These are phyloP conservation scores for Muraenolepis orangiensis DNA, from an alignment of 2,797 vertebrate species.

Conservation along the genomic window DNA sequence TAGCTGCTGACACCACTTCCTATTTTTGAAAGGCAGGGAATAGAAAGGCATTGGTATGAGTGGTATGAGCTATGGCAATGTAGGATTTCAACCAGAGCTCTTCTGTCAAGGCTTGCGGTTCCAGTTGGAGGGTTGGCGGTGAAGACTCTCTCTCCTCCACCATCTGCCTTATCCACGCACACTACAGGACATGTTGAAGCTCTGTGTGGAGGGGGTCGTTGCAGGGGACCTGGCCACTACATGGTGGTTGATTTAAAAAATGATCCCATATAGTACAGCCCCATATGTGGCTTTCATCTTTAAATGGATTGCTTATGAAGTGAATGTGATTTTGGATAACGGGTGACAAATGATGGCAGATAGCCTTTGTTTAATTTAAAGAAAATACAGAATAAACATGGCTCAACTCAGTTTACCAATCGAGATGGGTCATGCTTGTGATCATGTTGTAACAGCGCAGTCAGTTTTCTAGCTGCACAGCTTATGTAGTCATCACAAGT, in stretches of 20 bases:
- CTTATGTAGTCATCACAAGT: neutral
- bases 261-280: neutral
- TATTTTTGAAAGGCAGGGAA: conserved; percentile 32
- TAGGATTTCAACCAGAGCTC: conserved; percentile 14
- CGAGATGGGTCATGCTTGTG: no score
- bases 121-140: neutral
- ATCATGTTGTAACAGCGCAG: neutral
- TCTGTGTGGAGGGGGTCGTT: neutral
- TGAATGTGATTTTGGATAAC: neutral
- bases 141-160: neutral
- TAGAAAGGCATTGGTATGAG: neutral
- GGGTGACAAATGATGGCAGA: neutral
- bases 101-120: neutral
- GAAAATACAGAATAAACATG: neutral
- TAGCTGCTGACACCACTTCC: conserved; percentile 8
- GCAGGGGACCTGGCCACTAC: neutral
- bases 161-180: neutral
- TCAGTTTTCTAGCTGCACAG: neutral
- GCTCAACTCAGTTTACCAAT: neutral
- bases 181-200: neutral
- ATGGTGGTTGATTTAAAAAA: conserved; percentile 1
- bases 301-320: neutral
- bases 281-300: neutral
- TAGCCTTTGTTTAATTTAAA: neutral
- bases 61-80: conserved; percentile 14